Evolutionary conservation across 2,888 invertebrate species (phyloP), one percentile per base, ranked within the genome.

Genomic region (Harmothoe impar): DNA sequence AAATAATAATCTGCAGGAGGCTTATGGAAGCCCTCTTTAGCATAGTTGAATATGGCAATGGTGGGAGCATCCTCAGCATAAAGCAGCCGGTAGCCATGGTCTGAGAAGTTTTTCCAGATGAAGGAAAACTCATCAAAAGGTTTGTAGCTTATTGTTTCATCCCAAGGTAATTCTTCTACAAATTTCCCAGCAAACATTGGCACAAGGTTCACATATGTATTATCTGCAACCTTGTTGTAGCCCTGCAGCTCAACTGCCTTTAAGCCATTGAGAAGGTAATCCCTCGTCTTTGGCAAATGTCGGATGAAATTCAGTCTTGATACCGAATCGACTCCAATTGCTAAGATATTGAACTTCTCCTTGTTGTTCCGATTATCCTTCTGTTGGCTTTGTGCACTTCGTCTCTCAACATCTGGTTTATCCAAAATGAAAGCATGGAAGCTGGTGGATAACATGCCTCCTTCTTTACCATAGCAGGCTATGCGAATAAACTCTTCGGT

Each of bases 211-310:
- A 98, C 98, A 95, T 98, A 98, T 0, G 99, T 99, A 95, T 99
- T 99, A 95, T 99, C 99, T 1, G 97, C 99, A 15, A 99, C 98
- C 96, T 99, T 99, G 95, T 98, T 98, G 95, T 98, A 98, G 7
- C 99, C 99, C 93, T 97, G 96, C 95, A 99, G 96, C 95, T 98
- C 98, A 89, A 98, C 96, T 68, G 97, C 97, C 23, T 97, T 96
- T 91, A 98, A 96, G 31, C 97, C 96, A 25, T 97, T 95, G 91
- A 96, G 96, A 89, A 98, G 96, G 93, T 96, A 97, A 0, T 96
- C 95, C 5, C 94, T 93, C 90, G 94, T 98, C 94, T 96, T 96
- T 0, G 97, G 97, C 97, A 98, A 97, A 93, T 98, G 98, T 81
- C 98, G 97, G 92, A 98, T 97, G 93, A 98, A 97, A 96, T 98